These are phyloP conservation scores for Pseudolaguvia tuberculata DNA, from an alignment of 2,113 vertebrate species.

Conservation along the genomic window DNA sequence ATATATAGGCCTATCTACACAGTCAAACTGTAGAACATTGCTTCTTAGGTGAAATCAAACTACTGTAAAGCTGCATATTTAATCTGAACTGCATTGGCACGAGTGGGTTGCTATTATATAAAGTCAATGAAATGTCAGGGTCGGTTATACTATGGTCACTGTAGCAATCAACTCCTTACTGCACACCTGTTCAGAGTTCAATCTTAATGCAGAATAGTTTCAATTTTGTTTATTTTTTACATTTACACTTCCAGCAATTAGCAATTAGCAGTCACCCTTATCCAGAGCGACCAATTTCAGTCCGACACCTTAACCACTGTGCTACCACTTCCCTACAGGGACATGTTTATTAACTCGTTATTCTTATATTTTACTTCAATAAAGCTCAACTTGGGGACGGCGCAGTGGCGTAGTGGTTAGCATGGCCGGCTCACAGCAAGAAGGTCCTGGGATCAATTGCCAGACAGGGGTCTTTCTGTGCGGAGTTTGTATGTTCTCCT, in stretches of 20 bases:
- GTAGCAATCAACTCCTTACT: slow-evolving; percentile 2
- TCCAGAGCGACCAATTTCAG: too few relatives aligned
- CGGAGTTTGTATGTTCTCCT: too few relatives aligned
- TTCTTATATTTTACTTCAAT: background rate
- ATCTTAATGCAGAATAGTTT: background rate
- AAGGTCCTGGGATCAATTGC: too few relatives aligned
- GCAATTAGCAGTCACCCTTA: too few relatives aligned
- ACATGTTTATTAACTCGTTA: background rate
- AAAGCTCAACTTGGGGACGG: too few relatives aligned
- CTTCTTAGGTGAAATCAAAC: slow-evolving; percentile 27
- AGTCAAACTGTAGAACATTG: slow-evolving; percentile 30
- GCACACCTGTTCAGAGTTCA: slow-evolving; percentile 3
- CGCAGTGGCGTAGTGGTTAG: too few relatives aligned
- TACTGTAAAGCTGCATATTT: slow-evolving; percentile 15
- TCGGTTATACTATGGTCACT: slow-evolving; percentile 20
- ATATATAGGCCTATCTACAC: too few relatives aligned
- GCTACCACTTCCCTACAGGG: too few relatives aligned
- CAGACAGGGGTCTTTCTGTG: too few relatives aligned
- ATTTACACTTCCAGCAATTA: too few relatives aligned
- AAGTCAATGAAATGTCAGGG: slow-evolving; percentile 33
- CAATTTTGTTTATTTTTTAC: background rate
- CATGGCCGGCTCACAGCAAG: too few relatives aligned
- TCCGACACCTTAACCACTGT: too few relatives aligned
- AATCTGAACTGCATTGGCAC: slow-evolving; percentile 26
- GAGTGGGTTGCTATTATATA: slow-evolving; percentile 8